Percentiles rank a stretch among this genome's conserved stretches.
Evolutionary conservation across 2,888 invertebrate genomes (phyloP).

Genomic region (Nomada fabriciana): DNA sequence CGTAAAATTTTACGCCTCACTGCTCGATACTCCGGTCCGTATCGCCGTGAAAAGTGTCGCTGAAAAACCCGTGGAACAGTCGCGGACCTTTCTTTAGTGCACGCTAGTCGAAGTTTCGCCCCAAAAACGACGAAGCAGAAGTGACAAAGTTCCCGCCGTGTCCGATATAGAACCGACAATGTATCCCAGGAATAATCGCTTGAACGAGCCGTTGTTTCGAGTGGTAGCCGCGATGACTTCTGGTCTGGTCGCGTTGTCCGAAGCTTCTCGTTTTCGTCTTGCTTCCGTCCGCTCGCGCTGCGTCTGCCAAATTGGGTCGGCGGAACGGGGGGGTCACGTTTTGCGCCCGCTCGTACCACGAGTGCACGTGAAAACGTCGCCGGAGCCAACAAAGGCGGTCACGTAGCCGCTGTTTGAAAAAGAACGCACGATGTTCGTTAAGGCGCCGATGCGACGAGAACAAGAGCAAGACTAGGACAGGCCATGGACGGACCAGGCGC

Average conservation of each 20-base stretch:
- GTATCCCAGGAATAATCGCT: neutral
- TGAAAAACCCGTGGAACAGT: too few species aligned
- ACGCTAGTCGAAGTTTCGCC: too few species aligned
- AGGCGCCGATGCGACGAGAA: conserved; percentile 39
- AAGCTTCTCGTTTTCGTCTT: neutral
- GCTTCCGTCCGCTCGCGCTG: neutral
- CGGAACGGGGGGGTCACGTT: neutral
- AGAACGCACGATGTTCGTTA: conserved; percentile 16
- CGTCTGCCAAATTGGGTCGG: conserved; percentile 10
- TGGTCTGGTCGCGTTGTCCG: neutral
- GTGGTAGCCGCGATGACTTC: neutral
- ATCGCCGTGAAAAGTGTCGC: too few species aligned
- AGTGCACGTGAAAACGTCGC: conserved; percentile 8
- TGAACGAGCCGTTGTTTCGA: conserved; percentile 2
- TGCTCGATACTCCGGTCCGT: too few species aligned
- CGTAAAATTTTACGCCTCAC: too few species aligned
- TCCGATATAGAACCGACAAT: conserved; percentile 26
- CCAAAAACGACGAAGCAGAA: neutral
- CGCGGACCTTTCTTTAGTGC: too few species aligned
- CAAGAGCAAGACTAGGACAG: conserved; percentile 11
- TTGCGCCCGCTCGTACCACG: conserved; percentile 3
- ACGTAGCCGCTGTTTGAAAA: conserved; percentile 23
- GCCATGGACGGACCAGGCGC: neutral
- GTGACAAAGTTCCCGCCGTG: neutral
- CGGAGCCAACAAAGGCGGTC: conserved; percentile 27